Conservation (phyloP, 2,113 vertebrate species). For the Orcinus orca region DNA sequence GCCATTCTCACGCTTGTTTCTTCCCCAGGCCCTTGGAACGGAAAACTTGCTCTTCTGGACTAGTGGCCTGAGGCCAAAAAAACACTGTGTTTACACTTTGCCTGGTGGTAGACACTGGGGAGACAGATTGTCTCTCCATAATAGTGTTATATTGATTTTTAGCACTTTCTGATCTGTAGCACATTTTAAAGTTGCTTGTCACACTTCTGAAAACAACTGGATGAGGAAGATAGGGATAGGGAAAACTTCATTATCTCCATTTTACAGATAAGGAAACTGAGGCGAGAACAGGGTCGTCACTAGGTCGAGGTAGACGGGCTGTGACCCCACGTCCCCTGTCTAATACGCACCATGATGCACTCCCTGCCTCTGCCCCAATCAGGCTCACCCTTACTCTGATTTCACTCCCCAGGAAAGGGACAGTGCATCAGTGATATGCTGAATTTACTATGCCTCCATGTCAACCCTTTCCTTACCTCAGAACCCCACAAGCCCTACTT, state of each 20-base stretch:
- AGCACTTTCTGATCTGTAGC: background rate
- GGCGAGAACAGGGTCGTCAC: background rate
- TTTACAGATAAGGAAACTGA: background rate
- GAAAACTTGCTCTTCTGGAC: conserved; percentile 32
- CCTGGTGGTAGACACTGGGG: background rate
- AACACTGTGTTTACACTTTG: conserved; percentile 44
- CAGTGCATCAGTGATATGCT: too few species aligned
- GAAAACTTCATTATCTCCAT: background rate
- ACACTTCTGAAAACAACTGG: background rate
- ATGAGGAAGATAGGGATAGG: background rate
- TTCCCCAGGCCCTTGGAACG: background rate
- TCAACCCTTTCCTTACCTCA: background rate
- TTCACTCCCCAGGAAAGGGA: background rate
- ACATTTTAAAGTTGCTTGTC: background rate
- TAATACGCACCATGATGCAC: rapidly evolving
- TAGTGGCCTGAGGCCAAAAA: background rate
- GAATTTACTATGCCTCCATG: background rate
- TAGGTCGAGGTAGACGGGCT: rapidly evolving
- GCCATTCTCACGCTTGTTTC: background rate
- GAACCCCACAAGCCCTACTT: background rate
- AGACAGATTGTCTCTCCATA: conserved; percentile 10
- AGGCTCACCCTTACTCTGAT: background rate
- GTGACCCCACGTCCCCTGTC: background rate
- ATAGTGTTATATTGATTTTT: conserved; percentile 17
- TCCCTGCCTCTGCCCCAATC: background rate